Conservation (phyloP, 2,888 invertebrate genomes). For the Drosophila prolongata region DNA sequence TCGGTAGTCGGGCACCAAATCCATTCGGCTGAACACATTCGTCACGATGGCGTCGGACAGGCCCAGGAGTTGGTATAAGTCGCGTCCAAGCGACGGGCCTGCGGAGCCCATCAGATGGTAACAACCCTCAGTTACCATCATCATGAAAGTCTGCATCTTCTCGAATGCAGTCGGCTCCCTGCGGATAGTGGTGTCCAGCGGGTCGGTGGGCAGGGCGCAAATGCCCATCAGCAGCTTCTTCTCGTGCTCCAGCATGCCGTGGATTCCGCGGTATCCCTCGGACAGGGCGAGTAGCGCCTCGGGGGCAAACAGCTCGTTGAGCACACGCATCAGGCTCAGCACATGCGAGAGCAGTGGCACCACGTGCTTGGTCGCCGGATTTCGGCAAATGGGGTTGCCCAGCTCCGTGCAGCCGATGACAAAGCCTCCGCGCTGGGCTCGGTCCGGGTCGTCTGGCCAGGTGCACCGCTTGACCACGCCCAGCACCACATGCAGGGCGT, state of each 20-base stretch:
- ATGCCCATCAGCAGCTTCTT: conserved; percentile 90
- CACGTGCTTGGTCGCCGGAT: conserved; percentile 94
- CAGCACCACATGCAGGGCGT: conserved; percentile 90
- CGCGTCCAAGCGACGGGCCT: conserved; percentile 92
- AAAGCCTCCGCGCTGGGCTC: conserved; percentile 93
- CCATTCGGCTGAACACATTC: conserved; percentile 85
- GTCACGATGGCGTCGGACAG: conserved; percentile 90
- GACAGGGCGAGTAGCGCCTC: conserved; percentile 88
- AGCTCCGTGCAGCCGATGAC: conserved; percentile 90
- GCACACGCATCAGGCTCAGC: conserved; percentile 90
- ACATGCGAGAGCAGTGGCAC: conserved; percentile 92
- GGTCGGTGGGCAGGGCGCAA: conserved; percentile 84
- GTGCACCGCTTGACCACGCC: conserved; percentile 95
- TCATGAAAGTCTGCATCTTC: conserved; percentile 93
- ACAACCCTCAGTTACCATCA: conserved; percentile 91
- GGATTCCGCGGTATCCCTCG: conserved; percentile 86
- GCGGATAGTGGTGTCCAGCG: conserved; percentile 85
- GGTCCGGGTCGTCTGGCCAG: conserved; percentile 94
- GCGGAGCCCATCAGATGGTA: conserved; percentile 92
- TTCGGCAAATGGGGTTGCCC: conserved; percentile 92
- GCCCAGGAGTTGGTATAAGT: conserved; percentile 92
- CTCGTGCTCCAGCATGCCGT: conserved; percentile 91
- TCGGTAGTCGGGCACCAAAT: conserved; percentile 93
- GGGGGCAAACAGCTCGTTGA: conserved; percentile 92
- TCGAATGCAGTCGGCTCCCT: conserved; percentile 87